phyloP scores from a whole-genome alignment of 92 coral and sea anemone species.

The Scolanthus callimorphus region DNA sequence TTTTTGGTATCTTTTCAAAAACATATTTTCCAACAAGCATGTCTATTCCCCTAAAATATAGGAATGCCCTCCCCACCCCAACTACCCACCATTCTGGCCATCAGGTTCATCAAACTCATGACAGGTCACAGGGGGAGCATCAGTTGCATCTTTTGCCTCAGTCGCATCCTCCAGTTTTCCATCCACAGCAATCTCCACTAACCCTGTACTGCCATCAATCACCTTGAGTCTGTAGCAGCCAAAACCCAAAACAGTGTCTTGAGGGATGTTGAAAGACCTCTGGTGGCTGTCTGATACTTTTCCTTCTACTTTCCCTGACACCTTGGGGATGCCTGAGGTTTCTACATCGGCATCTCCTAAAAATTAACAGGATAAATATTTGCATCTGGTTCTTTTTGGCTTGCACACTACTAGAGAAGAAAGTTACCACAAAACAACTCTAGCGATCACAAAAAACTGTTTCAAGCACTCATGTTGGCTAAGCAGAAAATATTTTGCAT shows the following conservation, averaged over 20 bases:
- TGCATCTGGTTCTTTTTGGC: too few species aligned
- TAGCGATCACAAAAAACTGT: too few species aligned
- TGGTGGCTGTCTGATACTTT: slow-evolving; percentile 64
- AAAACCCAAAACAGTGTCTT: slow-evolving; percentile 76
- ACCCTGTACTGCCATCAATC: slow-evolving; percentile 54
- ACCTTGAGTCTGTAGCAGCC: slow-evolving; percentile 57
- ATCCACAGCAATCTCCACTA: slow-evolving; percentile 51
- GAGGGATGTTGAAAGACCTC: slow-evolving; percentile 77
- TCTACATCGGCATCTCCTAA: slow-evolving; percentile 57
- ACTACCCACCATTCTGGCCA: slow-evolving; percentile 47
- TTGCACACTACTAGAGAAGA: too few species aligned
- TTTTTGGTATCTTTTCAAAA: too few species aligned
- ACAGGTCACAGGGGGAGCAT: background rate
- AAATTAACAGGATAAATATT: background rate
- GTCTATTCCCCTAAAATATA: too few species aligned
- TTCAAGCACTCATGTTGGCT: too few species aligned
- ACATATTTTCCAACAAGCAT: too few species aligned
- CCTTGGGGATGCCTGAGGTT: slow-evolving; percentile 28
- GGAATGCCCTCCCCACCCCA: too few species aligned
- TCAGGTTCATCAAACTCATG: slow-evolving; percentile 62
- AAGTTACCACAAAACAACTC: too few species aligned
- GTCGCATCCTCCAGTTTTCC: slow-evolving; percentile 16
- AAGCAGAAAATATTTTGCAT: too few species aligned
- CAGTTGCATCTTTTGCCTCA: slow-evolving; percentile 63
- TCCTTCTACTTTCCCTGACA: slow-evolving; percentile 53